Percentiles rank a stretch among this genome's conserved stretches.
These are phyloP conservation scores for Gandaritis pyraliata DNA, from an alignment of 2,888 invertebrate species.

Conservation along the genomic window DNA sequence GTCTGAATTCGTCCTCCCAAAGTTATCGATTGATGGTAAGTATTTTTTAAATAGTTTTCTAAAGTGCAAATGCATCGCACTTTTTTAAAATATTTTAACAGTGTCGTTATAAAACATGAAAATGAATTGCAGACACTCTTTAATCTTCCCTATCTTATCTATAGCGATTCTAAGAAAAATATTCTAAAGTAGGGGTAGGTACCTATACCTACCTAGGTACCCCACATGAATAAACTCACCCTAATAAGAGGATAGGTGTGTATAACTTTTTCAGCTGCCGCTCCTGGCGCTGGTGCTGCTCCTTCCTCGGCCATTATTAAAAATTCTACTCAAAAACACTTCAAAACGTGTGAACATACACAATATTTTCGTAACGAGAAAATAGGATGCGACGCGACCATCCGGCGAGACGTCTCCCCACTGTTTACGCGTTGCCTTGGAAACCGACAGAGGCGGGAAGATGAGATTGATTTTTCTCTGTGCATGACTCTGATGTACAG, in stretches of 20 bases:
- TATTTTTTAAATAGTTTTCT: background rate
- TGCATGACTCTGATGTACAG: slow-evolving; percentile 41
- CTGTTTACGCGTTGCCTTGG: slow-evolving; percentile 82
- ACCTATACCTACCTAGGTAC: background rate
- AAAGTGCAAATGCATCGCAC: slow-evolving; percentile 11
- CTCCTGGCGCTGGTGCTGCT: slow-evolving; percentile 60
- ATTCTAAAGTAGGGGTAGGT: slow-evolving; percentile 7
- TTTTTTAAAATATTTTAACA: slow-evolving; percentile 15
- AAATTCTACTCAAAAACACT: slow-evolving; percentile 37
- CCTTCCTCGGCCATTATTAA: slow-evolving; percentile 71
- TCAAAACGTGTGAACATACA: slow-evolving; percentile 29
- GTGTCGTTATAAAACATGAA: background rate
- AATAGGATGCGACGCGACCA: slow-evolving; percentile 52
- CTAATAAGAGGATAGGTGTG: slow-evolving; percentile 93
- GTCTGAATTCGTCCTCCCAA: too few relatives aligned
- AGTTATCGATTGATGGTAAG: too few relatives aligned
- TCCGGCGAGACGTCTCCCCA: slow-evolving; percentile 65
- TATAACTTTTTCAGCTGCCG: slow-evolving; percentile 86
- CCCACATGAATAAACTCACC: slow-evolving; percentile 78
- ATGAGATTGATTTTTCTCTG: slow-evolving; percentile 81
- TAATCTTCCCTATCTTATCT: background rate
- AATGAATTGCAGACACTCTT: background rate
- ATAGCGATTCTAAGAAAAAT: slow-evolving; percentile 1
- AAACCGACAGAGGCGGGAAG: slow-evolving; percentile 75
- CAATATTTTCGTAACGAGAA: slow-evolving; percentile 38